Base-by-base conservation (phyloP, 2,113 vertebrate species). In the Ranitomeya variabilis region DNA sequence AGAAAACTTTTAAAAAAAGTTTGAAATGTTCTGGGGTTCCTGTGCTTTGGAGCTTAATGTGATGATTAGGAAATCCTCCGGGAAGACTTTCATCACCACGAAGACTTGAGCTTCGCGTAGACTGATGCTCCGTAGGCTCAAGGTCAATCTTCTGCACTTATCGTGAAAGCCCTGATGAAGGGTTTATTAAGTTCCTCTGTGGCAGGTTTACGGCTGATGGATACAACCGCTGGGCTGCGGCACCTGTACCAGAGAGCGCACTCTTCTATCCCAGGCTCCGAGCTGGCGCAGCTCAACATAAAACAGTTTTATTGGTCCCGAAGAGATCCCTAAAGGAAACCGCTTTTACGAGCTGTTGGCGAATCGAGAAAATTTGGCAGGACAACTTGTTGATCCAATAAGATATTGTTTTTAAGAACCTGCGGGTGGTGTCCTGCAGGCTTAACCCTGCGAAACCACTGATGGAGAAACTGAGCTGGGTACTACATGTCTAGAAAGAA, bases 351-450 rank as follows among this genome's bases (percentile, higher is more conserved):
- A 88, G 67, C 78, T 83, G 80, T 62, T 83, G 69, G 79, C 69
- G 80, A 83, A 76, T 19, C 19, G 13, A 51, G 51, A 83, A 57
- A 31, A 73, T 83, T 83, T 83, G 87, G 87, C 87, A 88, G 87
- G 59, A 88, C 87, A 88, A 74, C 59, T 88, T 88, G 87, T 88
- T 76, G 80, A 88, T 88, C 80, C 67, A 76, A 19, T 82, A 60
- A 55, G 80, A 88, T 79, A 76, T 83, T 88, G 55, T 83, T 73
- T 87, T 88, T 73, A 74, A 37, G 66, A n/a, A 82, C n/a, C 60
- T 8, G 6, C 19, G 54, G 55, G 31, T 74, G 78, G 14, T 73
- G 86, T 71, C 64, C 64, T 18, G n/a, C 9, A 18, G 45, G 60
- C 18, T 84, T 84, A 84, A 84, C 64, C 64, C 19, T 31, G 51